Conservation (phyloP, 2,888 invertebrate genomes). For the Chymomyza amoena region DNA sequence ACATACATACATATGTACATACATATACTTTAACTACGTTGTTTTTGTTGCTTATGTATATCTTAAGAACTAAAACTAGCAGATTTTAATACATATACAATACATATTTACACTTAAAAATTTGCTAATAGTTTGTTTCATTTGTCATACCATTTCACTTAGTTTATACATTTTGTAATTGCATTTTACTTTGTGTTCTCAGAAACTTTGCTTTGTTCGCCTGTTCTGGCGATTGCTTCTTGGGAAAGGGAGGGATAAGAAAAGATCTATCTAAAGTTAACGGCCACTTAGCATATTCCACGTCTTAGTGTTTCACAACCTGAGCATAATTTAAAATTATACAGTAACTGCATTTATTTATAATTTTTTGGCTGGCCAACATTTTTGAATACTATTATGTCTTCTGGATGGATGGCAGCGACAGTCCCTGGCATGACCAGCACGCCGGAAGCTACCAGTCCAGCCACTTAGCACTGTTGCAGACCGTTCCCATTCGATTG, state of each 20-base stretch:
- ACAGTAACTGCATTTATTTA: constrained; percentile 15
- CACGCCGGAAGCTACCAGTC: constrained; percentile 35
- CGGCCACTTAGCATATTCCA: constrained; percentile 5
- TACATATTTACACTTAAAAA: constrained; percentile 65
- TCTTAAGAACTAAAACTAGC: constrained; percentile 43
- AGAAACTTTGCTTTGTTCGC: constrained; percentile 25
- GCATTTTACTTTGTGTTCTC: constrained; percentile 39
- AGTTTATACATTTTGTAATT: constrained; percentile 35
- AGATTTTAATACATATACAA: constrained; percentile 52
- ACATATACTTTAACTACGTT: constrained; percentile 5
- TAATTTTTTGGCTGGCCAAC: not conserved
- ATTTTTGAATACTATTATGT: constrained; percentile 58
- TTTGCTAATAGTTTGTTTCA: constrained; percentile 65
- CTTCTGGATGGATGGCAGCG: constrained; percentile 29
- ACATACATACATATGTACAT: constrained; percentile 18
- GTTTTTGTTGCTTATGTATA: constrained; percentile 28
- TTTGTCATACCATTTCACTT: constrained; percentile 36
- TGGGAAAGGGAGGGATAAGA: constrained; percentile 1
- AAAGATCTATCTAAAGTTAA: constrained; percentile 6
- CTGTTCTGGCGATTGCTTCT: constrained; percentile 34
- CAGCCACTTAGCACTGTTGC: constrained; percentile 3
- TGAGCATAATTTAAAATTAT: constrained; percentile 74
- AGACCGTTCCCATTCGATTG: not conserved
- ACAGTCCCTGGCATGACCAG: constrained; percentile 44
- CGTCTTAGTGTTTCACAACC: constrained; percentile 75